phyloP scores from a whole-genome alignment of 2,797 vertebrate species.

The Cyclura pinguis region DNA sequence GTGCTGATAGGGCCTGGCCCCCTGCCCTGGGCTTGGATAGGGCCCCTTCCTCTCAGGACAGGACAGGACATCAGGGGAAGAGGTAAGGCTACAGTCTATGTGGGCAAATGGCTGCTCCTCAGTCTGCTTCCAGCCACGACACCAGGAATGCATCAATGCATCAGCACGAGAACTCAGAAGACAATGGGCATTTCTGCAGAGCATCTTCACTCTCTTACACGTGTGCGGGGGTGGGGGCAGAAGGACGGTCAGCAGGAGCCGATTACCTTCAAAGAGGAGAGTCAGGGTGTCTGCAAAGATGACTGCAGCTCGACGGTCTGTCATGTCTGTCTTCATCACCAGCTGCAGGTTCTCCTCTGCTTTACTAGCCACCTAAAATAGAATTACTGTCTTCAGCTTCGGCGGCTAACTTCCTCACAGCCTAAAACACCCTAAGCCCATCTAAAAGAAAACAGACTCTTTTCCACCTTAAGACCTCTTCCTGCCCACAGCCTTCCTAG shows the following conservation, averaged over 20 bases:
- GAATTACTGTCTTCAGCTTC: slow-evolving; percentile 6
- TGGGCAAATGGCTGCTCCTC: neutral
- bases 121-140: neutral
- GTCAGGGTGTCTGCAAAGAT: slow-evolving; percentile 96
- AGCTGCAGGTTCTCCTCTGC: slow-evolving; percentile 94
- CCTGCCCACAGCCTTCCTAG: neutral
- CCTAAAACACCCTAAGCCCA: neutral
- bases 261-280: slow-evolving; percentile 92
- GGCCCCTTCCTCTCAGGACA: no score
- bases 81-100: no score
- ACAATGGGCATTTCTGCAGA: no score
- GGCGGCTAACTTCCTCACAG: neutral
- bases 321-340: slow-evolving; percentile 90
- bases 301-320: slow-evolving; percentile 90
- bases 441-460: neutral
- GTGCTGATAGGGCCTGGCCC: no score
- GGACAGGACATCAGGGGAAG: no score
- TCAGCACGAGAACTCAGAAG: no score
- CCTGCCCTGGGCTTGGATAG: no score
- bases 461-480: neutral
- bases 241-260: slow-evolving; percentile 14
- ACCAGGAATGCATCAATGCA: no score
- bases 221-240: neutral
- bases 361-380: slow-evolving; percentile 90
- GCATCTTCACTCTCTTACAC: no score